Conservation (phyloP, 92 coral and sea anemone species). For the Epizoanthus stellaris region DNA sequence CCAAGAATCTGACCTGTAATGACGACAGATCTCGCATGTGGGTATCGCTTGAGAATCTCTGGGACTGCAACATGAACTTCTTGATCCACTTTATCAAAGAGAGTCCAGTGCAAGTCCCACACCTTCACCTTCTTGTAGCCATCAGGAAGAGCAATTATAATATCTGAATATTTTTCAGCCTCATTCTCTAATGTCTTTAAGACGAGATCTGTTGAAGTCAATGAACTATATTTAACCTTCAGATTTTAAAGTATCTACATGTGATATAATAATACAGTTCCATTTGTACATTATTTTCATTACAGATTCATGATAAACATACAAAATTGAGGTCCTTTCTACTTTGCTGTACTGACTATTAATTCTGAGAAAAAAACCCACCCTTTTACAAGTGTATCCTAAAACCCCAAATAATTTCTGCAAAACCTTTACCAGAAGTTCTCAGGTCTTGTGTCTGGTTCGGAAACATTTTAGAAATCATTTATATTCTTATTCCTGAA, state of each 20-base stretch:
- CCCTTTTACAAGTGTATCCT: background rate
- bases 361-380: too few species aligned
- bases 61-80: background rate
- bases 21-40: slow-evolving; percentile 9
- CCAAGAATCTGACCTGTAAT: slow-evolving; percentile 22
- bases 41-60: background rate
- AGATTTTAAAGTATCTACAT: background rate
- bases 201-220: background rate
- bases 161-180: background rate
- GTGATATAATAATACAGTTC: background rate
- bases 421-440: too few species aligned
- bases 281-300: too few species aligned
- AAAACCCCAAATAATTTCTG: background rate
- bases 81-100: background rate
- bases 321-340: too few species aligned
- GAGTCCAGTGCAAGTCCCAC: slow-evolving; percentile 20
- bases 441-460: too few species aligned
- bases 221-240: too few species aligned
- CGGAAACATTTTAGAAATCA: too few species aligned
- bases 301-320: too few species aligned
- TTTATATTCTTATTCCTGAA: too few species aligned
- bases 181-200: background rate
- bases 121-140: background rate
- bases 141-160: slow-evolving; percentile 3
- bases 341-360: too few species aligned